Evolutionary conservation across 2,797 vertebrate species (phyloP), one percentile per base, ranked within the genome.

Genomic region (Champsocephalus gunnari): DNA sequence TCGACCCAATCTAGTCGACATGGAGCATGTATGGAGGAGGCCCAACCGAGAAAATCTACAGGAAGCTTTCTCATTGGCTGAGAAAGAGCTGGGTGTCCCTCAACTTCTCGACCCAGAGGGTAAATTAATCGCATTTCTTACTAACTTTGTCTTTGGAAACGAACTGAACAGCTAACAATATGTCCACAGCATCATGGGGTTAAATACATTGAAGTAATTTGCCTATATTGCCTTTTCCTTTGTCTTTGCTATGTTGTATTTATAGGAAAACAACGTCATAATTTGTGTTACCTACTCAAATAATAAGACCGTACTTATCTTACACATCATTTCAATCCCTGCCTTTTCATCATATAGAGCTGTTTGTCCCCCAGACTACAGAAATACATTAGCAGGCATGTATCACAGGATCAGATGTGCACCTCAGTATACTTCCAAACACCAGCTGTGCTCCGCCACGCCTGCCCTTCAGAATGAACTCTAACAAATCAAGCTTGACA

Each of bases 51-150:
- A 97, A 88, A 99, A 99, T 81, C 92, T 99, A 82, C 96, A 97
- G 84, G 96, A 97, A 53, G 98, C 98, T 5, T 99, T 99, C 90
- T 85, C 88, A n/a, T 88, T 99, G 10, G 98, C 98, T 3, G 98
- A 99, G 88, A 94, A 79, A 10, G 96, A 99, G 70, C 86, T 99
- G 66, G 97, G 97, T 69, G 96, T 99, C 79, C 97, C 98, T 53
- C 96, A 96, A 61, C 95, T 99, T 3, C 96, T 99, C 66, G 98
- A 99, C 88, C 97, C 98, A 6, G 97, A 99, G 95, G 98, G 98
- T 98, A 95, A 87, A 82, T 51, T 11, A 56, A 14, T 32, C 19
- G 0, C 9, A 66, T 81, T 70, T 47, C 2, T 3, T 5, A 1
- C 4, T 38, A 28, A 49, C 0, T 44, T 45, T 32, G 1, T 58